phyloP scores from a whole-genome alignment of 2,113 vertebrate genomes.

The Chamaetylas fuelleborni region DNA sequence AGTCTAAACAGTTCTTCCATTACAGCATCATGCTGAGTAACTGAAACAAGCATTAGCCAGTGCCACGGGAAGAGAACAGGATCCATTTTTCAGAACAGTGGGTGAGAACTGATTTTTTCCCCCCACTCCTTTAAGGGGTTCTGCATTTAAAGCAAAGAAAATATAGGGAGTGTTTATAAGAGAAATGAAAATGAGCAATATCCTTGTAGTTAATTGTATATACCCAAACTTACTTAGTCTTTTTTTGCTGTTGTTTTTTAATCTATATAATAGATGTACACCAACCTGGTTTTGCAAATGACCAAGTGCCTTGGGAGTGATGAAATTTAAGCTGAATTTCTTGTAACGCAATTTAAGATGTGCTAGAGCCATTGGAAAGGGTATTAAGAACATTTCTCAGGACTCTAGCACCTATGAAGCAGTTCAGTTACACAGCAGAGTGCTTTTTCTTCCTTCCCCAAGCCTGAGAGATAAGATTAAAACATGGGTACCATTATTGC shows the following conservation, averaged over 20 bases:
- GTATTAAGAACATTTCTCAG: conserved; percentile 17
- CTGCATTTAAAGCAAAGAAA: not conserved
- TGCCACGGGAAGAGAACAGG: not conserved
- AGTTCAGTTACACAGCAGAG: not conserved
- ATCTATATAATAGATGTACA: not conserved
- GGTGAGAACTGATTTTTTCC: not conserved
- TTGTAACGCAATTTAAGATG: not conserved
- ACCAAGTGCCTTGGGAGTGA: not conserved
- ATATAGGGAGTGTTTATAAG: not conserved
- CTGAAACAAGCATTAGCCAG: not conserved
- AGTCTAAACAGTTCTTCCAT: not conserved
- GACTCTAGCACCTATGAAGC: not conserved
- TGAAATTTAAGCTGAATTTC: not conserved
- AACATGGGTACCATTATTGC: not conserved
- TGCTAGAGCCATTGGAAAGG: not conserved
- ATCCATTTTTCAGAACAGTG: not conserved
- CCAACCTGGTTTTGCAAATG: not conserved
- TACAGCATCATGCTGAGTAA: not conserved
- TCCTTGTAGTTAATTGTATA: not conserved
- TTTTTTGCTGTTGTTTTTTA: not conserved
- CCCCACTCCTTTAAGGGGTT: not conserved
- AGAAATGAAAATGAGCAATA: not conserved
- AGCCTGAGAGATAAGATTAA: not conserved
- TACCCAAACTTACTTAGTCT: not conserved
- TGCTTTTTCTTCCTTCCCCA: not conserved